Evolutionary conservation across 1,140 invertebrate genomes (phyloP), one percentile per base, ranked within the genome.

Genomic region (Nasonia longicornis): DNA sequence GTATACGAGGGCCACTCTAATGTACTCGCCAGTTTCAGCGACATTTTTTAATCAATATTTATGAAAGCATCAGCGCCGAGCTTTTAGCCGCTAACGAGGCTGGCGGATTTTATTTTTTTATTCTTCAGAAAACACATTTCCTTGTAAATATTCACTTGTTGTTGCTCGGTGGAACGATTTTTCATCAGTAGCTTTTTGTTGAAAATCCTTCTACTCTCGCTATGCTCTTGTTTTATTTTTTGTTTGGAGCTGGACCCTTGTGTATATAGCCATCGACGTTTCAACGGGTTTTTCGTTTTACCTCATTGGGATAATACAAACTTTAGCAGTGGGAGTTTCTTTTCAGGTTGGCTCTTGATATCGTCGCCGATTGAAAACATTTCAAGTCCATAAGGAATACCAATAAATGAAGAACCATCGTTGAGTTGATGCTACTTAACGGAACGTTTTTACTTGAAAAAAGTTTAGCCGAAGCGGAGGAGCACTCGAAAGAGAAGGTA

Each of bases 351-450:
- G 16, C 16, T 58, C 16, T 16, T 20, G 16, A 20, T 58, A 7
- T 58, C 26, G 20, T 12, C 11, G n/a, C 1, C 35, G 22, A 77
- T 77, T 66, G 42, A 77, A 69, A 77, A 77, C 76, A 69, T 69
- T 69, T 77, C 35, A 67, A 77, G 66, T 69, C 26, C 52, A 69
- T 77, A 71, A 16, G 45, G 76, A 26, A 22, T 29, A 69, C 35
- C 63, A 45, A 76, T 66, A 31, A 77, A 45, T 26, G 76, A 48
- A 48, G 14, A 22, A 69, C 38, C 67, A 42, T 48, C 35, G 64
- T 77, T 35, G n/a, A 31, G n/a, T 14, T 12, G 22, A 22, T 8
- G 16, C 64, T 52, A 77, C 76, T 77, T 77, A 77, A 69, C 26
- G 8, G 38, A 26, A 29, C 63, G 14, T 69, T 77, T 77, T 69